These are phyloP conservation scores for Danio kyathit DNA, from an alignment of 2,797 vertebrate species.

Conservation along the genomic window DNA sequence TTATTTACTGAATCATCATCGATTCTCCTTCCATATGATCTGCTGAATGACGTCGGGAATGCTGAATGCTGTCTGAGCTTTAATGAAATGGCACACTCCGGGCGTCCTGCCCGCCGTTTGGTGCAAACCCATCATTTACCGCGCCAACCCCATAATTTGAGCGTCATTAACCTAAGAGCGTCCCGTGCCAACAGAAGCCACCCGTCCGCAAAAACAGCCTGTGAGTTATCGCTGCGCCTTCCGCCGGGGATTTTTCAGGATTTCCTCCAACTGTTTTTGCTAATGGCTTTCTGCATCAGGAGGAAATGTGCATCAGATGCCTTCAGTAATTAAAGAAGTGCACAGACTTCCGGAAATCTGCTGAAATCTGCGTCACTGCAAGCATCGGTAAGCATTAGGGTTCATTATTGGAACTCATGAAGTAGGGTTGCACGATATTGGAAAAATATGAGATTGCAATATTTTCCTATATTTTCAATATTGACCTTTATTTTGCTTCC, in stretches of 20 bases:
- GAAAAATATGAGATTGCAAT: too few relatives aligned
- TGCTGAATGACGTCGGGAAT: neutral
- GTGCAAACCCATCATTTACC: slow-evolving; percentile 27
- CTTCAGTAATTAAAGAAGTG: neutral
- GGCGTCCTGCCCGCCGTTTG: slow-evolving; percentile 53
- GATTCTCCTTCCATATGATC: neutral
- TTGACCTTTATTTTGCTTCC: too few relatives aligned
- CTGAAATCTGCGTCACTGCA: neutral
- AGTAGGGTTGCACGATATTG: too few relatives aligned
- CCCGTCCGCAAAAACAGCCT: neutral
- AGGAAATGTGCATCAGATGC: neutral
- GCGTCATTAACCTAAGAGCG: slow-evolving; percentile 52
- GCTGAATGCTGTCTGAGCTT: slow-evolving; percentile 32
- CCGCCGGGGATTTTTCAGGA: neutral
- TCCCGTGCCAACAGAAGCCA: neutral
- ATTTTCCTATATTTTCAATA: too few relatives aligned
- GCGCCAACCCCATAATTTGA: neutral
- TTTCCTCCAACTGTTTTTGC: slow-evolving; percentile 16
- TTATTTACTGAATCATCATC: neutral
- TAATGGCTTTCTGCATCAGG: slow-evolving; percentile 1
- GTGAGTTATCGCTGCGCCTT: neutral
- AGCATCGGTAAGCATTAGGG: neutral
- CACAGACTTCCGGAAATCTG: neutral
- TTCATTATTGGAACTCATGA: too few relatives aligned
- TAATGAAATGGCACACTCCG: slow-evolving; percentile 63